These are phyloP conservation scores for Calonectris borealis DNA, from an alignment of 2,113 vertebrate genomes.

Conservation along the genomic window DNA sequence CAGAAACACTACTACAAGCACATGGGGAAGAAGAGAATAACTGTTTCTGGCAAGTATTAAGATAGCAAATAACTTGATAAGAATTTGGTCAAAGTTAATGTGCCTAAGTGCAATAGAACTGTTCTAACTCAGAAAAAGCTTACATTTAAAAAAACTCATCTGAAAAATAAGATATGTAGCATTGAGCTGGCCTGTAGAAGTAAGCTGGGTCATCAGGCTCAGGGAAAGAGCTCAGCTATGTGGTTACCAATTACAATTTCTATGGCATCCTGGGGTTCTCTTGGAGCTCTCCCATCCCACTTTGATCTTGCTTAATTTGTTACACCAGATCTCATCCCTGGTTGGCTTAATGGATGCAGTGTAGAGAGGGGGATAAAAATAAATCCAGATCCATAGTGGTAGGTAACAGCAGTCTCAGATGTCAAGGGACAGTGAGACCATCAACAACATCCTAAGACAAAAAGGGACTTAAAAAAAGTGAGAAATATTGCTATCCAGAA, in stretches of 20 bases:
- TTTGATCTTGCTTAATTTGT: background rate
- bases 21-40: background rate
- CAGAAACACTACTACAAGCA: background rate
- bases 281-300: background rate
- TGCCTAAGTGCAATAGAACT: background rate
- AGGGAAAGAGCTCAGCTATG: background rate
- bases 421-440: constrained; percentile 5
- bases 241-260: background rate
- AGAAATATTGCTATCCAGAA: constrained; percentile 38
- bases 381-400: background rate
- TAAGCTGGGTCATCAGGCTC: background rate
- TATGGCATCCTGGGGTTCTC: background rate
- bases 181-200: background rate
- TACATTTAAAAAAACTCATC: background rate
- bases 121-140: background rate
- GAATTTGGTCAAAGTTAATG: background rate
- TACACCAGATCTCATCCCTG: background rate
- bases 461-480: constrained; percentile 20
- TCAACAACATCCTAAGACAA: constrained; percentile 32
- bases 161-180: background rate
- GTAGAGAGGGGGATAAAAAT: background rate
- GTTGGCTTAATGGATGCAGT: background rate
- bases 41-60: background rate
- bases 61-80: background rate
- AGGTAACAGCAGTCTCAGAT: constrained; percentile 12